Conservation (phyloP, 92 coral and sea anemone genomes). For the Zoanthus solanderi region DNA sequence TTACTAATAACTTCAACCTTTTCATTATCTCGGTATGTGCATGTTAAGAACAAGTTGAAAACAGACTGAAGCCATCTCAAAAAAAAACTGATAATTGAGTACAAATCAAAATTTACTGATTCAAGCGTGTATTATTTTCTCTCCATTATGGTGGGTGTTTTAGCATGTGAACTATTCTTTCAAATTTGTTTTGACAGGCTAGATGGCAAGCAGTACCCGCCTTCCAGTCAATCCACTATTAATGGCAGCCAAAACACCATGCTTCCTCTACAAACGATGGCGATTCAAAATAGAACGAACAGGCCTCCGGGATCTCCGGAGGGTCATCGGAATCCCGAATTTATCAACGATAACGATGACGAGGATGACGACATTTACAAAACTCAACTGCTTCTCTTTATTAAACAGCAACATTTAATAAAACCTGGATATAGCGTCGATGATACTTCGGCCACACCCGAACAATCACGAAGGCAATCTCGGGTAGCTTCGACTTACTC, state of each 20-base stretch:
- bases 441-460: slow-evolving; percentile 70
- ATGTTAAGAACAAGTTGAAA: no score
- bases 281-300: slow-evolving; percentile 57
- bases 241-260: slow-evolving; percentile 51
- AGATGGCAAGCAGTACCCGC: background rate
- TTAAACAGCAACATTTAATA: slow-evolving; percentile 86
- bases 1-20: no score
- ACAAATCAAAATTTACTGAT: no score
- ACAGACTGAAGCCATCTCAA: no score
- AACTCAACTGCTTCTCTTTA: slow-evolving; percentile 82
- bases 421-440: slow-evolving; percentile 62
- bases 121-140: no score
- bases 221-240: background rate
- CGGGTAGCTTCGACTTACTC: slow-evolving; percentile 58
- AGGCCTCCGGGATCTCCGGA: slow-evolving; percentile 58
- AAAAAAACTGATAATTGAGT: no score
- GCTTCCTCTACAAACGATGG: slow-evolving; percentile 78
- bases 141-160: no score
- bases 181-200: background rate
- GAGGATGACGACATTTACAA: slow-evolving; percentile 94
- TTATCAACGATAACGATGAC: slow-evolving; percentile 74
- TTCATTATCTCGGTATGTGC: no score
- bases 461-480: slow-evolving; percentile 63
- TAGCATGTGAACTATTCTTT: no score
- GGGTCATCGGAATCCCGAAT: slow-evolving; percentile 69